These are phyloP conservation scores for Sparidentex hasta DNA, from an alignment of 2,797 vertebrate species.

Conservation along the genomic window DNA sequence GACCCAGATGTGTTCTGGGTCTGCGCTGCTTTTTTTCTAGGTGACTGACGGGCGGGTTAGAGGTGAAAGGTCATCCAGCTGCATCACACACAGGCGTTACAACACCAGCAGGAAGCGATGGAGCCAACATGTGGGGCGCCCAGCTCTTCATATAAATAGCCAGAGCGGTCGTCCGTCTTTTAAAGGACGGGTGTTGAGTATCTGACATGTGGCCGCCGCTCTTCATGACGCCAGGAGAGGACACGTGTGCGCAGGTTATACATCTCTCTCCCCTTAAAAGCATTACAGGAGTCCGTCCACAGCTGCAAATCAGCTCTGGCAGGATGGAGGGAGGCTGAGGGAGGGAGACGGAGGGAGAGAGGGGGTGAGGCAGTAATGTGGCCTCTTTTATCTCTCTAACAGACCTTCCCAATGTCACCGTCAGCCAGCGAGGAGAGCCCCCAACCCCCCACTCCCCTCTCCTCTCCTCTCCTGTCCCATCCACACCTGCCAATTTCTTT, in stretches of 20 bases:
- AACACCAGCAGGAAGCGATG: constrained; percentile 51
- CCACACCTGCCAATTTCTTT: constrained; percentile 71
- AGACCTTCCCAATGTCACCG: constrained; percentile 76
- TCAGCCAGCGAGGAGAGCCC: constrained; percentile 53
- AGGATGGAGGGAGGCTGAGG: constrained; percentile 36
- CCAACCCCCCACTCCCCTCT: constrained; percentile 25
- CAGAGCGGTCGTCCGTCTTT: neutral
- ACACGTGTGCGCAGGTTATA: constrained; percentile 31
- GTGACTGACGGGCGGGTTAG: constrained; percentile 15
- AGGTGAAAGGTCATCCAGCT: constrained; percentile 68
- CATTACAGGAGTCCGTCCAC: constrained; percentile 49
- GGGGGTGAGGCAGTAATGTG: constrained; percentile 10
- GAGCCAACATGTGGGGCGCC: constrained; percentile 38
- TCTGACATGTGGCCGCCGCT: neutral
- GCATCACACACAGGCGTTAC: constrained; percentile 39
- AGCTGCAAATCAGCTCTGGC: constrained; percentile 67
- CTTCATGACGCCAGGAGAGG: neutral
- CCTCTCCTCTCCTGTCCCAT: constrained; percentile 42
- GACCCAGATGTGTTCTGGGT: neutral
- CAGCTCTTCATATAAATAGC: constrained; percentile 34
- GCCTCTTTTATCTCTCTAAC: constrained; percentile 73
- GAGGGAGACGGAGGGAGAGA: constrained; percentile 15
- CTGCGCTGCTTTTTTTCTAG: constrained; percentile 18
- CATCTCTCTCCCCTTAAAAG: constrained; percentile 33
- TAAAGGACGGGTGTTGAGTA: constrained; percentile 28